Conservation (phyloP, 2,113 vertebrate genomes). For the Panthera tigris region DNA sequence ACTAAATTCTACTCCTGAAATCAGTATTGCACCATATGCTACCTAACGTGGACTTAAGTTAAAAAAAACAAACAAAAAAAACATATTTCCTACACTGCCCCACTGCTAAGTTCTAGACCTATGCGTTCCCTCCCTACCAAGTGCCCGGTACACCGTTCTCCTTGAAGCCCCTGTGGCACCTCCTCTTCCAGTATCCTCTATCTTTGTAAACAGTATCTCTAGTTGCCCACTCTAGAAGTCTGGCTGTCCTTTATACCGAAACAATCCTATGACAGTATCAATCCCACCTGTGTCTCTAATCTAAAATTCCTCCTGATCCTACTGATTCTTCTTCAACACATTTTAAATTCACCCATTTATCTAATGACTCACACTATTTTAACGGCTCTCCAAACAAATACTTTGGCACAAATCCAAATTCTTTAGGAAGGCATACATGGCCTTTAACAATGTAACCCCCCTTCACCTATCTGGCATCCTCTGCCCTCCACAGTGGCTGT, state of each 20-base stretch:
- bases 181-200: background rate
- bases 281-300: background rate
- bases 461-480: background rate
- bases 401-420: background rate
- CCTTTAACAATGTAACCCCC: background rate
- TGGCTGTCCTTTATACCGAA: background rate
- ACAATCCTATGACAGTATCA: background rate
- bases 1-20: too few relatives aligned
- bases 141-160: background rate
- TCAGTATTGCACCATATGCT: too few relatives aligned
- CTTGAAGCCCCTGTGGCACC: background rate
- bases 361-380: background rate
- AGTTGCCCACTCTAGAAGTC: background rate
- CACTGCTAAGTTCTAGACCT: background rate
- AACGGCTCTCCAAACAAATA: background rate
- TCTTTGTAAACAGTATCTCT: background rate
- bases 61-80: background rate
- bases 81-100: background rate
- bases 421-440: background rate
- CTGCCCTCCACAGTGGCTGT: too few relatives aligned
- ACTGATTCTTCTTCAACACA: background rate
- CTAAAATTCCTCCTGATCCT: background rate
- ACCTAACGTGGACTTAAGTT: too few relatives aligned
- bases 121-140: background rate
- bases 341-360: constrained; percentile 4